These are phyloP conservation scores for Denticeps clupeoides DNA, from an alignment of 2,797 vertebrate genomes.

Conservation along the genomic window DNA sequence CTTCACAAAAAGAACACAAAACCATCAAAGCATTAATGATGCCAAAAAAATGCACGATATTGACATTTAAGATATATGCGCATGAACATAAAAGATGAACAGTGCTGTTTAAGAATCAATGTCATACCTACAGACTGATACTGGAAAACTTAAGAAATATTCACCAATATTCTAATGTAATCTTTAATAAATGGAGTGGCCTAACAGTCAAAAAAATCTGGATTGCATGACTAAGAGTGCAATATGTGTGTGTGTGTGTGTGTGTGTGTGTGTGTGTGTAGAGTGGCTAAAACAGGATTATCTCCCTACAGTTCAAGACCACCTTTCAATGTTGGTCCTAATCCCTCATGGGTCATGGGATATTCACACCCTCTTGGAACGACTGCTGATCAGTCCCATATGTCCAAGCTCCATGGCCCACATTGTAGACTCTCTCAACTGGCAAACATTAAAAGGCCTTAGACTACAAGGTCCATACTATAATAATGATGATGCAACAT, in stretches of 20 bases:
- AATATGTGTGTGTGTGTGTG: neutral
- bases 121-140: too few relatives aligned
- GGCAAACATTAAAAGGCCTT: constrained; percentile 6
- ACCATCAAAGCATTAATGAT: constrained; percentile 18
- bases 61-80: too few relatives aligned
- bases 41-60: too few relatives aligned
- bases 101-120: too few relatives aligned
- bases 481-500: too few relatives aligned
- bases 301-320: constrained; percentile 53
- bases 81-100: too few relatives aligned
- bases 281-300: constrained; percentile 50
- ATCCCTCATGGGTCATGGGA: constrained; percentile 54
- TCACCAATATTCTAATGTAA: too few relatives aligned
- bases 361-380: constrained; percentile 31
- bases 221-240: neutral
- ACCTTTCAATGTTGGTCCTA: constrained; percentile 48
- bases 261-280: too few relatives aligned
- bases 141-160: too few relatives aligned
- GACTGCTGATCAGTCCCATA: constrained; percentile 42
- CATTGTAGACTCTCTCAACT: constrained; percentile 3
- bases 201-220: too few relatives aligned
- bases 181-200: too few relatives aligned
- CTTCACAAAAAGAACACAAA: neutral
- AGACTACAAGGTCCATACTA: too few relatives aligned
- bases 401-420: constrained; percentile 37